These are phyloP conservation scores for Ylistrum balloti DNA, from an alignment of 1,140 invertebrate genomes.

Conservation along the genomic window DNA sequence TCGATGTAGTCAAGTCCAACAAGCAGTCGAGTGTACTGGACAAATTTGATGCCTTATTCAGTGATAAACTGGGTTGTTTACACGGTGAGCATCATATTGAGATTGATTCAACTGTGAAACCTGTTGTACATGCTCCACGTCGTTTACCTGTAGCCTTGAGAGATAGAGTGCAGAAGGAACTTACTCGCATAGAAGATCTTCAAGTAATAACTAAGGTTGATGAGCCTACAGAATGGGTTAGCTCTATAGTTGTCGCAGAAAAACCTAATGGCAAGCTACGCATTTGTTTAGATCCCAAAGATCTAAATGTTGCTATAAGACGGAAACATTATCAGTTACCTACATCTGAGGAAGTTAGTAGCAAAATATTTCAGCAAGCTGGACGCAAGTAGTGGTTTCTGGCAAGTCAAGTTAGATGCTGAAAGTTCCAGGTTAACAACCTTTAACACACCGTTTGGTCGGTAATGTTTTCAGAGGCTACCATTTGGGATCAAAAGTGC, in stretches of 20 bases:
- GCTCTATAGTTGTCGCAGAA: conserved; percentile 18
- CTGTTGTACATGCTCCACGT: conserved; percentile 43
- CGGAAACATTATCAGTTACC: conserved; percentile 41
- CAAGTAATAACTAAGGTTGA: conserved; percentile 13
- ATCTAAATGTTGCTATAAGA: conserved; percentile 43
- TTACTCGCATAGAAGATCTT: background rate
- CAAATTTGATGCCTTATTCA: background rate
- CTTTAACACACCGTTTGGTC: conserved; percentile 6
- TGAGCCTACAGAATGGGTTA: conserved; percentile 48
- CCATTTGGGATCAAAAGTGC: conserved; percentile 26
- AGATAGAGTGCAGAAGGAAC: conserved; percentile 3
- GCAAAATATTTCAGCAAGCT: conserved; percentile 44
- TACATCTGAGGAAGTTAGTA: conserved; percentile 41
- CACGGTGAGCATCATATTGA: conserved; percentile 42
- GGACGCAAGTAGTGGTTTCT: conserved; percentile 42
- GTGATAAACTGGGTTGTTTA: background rate
- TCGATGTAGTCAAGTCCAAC: background rate
- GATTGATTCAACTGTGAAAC: conserved; percentile 1
- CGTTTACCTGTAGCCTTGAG: background rate
- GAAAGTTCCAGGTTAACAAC: conserved; percentile 21
- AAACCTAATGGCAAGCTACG: conserved; percentile 43
- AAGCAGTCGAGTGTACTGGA: background rate
- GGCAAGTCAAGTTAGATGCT: background rate
- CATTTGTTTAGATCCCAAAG: conserved; percentile 46
- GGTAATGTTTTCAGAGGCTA: background rate